Evolutionary conservation across 2,797 vertebrate genomes (phyloP).

Genomic region (Xerus rutilus): DNA sequence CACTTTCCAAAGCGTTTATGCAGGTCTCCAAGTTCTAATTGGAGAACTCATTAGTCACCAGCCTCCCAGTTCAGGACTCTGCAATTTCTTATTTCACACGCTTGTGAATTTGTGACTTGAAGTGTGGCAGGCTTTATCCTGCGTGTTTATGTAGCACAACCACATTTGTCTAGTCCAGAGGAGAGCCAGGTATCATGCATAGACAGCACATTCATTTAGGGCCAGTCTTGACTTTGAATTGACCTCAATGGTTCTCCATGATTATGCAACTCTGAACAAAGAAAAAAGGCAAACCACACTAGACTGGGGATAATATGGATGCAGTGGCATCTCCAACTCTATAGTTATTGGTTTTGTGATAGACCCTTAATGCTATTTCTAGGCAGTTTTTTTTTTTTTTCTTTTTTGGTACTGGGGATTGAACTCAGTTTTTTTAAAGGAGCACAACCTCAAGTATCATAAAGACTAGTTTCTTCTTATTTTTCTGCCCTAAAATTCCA

Average conservation of each 20-base stretch:
- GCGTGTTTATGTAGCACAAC: neutral
- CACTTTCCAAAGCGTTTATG: neutral
- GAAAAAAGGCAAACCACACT: neutral
- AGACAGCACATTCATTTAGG: slow-evolving; percentile 35
- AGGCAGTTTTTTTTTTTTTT: slow-evolving; percentile 36
- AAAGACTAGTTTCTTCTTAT: slow-evolving; percentile 3
- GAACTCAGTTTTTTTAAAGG: neutral
- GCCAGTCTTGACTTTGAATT: slow-evolving; percentile 55
- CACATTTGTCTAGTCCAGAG: slow-evolving; percentile 53
- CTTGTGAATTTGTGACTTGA: slow-evolving; percentile 34
- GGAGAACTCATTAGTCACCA: neutral
- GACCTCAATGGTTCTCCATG: slow-evolving; percentile 35
- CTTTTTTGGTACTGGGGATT: too few relatives aligned
- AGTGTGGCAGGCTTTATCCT: neutral
- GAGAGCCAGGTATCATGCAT: slow-evolving; percentile 22
- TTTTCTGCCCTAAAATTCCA: slow-evolving; percentile 1
- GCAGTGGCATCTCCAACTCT: slow-evolving; percentile 53
- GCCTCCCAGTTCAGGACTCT: neutral
- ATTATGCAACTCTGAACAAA: slow-evolving; percentile 10
- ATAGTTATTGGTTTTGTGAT: slow-evolving; percentile 66
- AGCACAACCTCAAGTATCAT: slow-evolving; percentile 45
- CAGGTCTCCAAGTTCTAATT: neutral
- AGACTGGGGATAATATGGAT: slow-evolving; percentile 18
- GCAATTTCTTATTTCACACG: neutral
- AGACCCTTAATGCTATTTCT: slow-evolving; percentile 65